Percentiles rank a stretch among this genome's conserved stretches.
phyloP scores from a whole-genome alignment of 2,888 invertebrate species.

The Lottia gigantea region DNA sequence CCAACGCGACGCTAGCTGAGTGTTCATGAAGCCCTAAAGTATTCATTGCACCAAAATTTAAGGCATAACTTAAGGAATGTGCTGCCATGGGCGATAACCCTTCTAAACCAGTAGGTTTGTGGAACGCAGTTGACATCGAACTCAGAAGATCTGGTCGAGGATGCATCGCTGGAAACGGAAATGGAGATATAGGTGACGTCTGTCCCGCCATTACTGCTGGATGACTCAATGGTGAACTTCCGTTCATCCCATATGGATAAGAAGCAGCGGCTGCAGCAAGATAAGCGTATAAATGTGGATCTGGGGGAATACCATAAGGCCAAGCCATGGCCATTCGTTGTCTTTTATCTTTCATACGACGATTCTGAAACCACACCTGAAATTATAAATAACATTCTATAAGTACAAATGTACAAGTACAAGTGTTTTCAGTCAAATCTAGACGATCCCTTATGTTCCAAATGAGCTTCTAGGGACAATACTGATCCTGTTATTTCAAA shows the following conservation, averaged over 20 bases:
- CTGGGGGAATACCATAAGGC: conserved; percentile 83
- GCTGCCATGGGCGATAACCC: conserved; percentile 5
- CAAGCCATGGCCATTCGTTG: conserved; percentile 94
- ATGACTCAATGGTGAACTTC: neutral
- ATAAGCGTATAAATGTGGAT: conserved; percentile 89
- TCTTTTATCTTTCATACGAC: conserved; percentile 97
- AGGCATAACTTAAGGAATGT: conserved; percentile 3
- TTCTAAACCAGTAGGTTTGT: conserved; percentile 7
- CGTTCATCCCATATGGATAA: conserved; percentile 46
- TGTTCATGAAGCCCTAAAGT: neutral
- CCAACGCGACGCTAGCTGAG: neutral
- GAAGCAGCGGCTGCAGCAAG: conserved; percentile 81
- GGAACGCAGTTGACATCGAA: neutral
- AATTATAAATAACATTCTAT: conserved; percentile 11
- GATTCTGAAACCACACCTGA: conserved; percentile 91
- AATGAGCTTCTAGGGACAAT: too few species aligned
- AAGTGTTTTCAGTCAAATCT: too few species aligned
- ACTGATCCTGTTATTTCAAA: too few species aligned
- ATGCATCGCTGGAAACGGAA: neutral
- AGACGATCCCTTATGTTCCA: too few species aligned
- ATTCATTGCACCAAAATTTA: conserved; percentile 5
- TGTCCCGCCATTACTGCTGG: neutral
- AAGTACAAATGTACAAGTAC: too few species aligned
- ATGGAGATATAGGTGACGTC: neutral
- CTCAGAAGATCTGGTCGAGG: neutral